Base-by-base conservation (phyloP, 2,888 invertebrate species). In the Cephus pulcher region DNA sequence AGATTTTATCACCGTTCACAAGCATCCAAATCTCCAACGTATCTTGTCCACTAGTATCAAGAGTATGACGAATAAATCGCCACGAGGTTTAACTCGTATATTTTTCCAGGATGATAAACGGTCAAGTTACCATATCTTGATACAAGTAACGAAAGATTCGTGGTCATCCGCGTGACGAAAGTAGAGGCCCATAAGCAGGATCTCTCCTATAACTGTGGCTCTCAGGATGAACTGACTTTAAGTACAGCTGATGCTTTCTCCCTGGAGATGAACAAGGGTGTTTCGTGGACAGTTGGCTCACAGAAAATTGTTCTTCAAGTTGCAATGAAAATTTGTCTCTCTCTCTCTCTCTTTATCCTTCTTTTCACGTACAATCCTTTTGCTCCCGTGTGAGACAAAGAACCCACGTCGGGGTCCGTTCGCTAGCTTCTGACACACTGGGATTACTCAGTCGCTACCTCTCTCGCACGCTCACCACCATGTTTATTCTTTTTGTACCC, bases 401-500 rank as follows among this genome's bases (percentile, higher is more conserved):
- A 71, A 71, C 71, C 12, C 71, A 71, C 71, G 71, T 32, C 71
- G 6, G 32, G 12, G 9, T 12, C 74, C 32, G 75, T 37, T 74
- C 78, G 75, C 73, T 78, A 73, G 73, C 76, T 75, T 75, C 78
- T 75, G 75, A 75, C 78, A 76, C 78, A 76, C 82, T 80, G 69
- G 56, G 56, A 56, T 56, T 56, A 23, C 56, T 56, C 56, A 23
- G 56, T 56, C 56, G 23, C 56, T 56, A 56, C 82, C 81, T 82
- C 82, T 73, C 81, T 82, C 82, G 34, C 82, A 70, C 78, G 71
- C 12, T 34, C 78, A 80, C 84, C 85, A 82, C 82, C 85, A 84
- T 84, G 85, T 86, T 85, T 85, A 82, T 85, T 83, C 83, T 83
- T 85, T 84, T 84, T 81, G 80, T 83, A 84, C 82, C 84, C 84